These are phyloP conservation scores for Pelecanus crispus DNA, from an alignment of 2,113 vertebrate species.

Conservation along the genomic window DNA sequence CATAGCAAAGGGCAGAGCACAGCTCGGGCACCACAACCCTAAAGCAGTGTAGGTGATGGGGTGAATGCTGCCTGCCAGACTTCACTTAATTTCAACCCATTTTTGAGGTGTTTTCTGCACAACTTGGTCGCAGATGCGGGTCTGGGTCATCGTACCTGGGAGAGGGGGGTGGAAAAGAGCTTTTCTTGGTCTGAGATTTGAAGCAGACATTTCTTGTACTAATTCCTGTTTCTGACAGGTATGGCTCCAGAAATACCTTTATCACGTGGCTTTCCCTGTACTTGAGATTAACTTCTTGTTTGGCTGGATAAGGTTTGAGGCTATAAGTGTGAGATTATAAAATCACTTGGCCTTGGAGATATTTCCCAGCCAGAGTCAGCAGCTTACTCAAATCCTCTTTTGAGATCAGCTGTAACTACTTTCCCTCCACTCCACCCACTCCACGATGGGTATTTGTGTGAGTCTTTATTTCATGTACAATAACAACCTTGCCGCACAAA, in stretches of 20 bases:
- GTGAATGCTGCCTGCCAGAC: neutral
- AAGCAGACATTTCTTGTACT: neutral
- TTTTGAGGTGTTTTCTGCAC: neutral
- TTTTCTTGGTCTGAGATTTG: neutral
- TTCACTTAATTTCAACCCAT: neutral
- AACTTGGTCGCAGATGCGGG: rapidly evolving
- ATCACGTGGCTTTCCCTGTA: neutral
- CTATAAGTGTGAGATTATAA: neutral
- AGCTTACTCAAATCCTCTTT: slow-evolving; percentile 22
- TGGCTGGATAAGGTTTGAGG: neutral
- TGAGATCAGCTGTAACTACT: neutral
- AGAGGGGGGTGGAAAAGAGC: rapidly evolving
- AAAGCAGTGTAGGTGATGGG: rapidly evolving
- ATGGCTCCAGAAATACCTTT: neutral
- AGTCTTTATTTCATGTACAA: neutral
- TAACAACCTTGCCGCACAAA: neutral
- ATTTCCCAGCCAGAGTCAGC: neutral
- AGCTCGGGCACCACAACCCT: neutral
- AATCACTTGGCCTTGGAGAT: neutral
- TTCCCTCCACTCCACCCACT: neutral
- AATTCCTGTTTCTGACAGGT: neutral
- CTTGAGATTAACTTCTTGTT: neutral
- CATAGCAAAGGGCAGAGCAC: neutral
- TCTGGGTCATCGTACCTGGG: neutral
- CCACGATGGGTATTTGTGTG: neutral